phyloP scores from a whole-genome alignment of 2,113 vertebrate genomes.

The Xiphophorus maculatus region DNA sequence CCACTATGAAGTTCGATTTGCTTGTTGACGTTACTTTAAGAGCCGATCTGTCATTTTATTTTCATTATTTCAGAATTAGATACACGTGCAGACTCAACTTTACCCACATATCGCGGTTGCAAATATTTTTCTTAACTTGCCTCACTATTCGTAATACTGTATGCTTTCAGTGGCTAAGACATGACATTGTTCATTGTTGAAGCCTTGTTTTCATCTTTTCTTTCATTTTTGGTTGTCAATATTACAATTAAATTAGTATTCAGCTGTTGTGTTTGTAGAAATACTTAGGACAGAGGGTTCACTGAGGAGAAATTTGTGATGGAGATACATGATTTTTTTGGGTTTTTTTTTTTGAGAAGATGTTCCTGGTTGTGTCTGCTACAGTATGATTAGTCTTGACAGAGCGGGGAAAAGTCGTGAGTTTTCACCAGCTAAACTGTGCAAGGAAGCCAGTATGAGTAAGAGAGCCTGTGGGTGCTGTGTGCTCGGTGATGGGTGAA shows the following conservation, averaged over 20 bases:
- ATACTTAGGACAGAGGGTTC: background rate
- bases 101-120: background rate
- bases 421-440: slow-evolving; percentile 38
- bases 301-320: background rate
- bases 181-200: background rate
- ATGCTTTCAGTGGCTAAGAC: background rate
- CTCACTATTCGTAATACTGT: background rate
- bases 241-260: background rate
- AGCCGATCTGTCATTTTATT: no score
- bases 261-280: background rate
- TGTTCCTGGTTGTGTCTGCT: background rate
- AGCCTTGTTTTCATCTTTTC: background rate
- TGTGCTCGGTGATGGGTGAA: slow-evolving; percentile 58
- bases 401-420: slow-evolving; percentile 5
- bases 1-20: background rate
- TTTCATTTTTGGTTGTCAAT: background rate
- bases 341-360: background rate
- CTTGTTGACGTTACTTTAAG: no score
- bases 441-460: slow-evolving; percentile 39
- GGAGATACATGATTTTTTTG: background rate
- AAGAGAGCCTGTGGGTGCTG: slow-evolving; percentile 49
- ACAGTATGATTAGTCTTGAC: slow-evolving; percentile 16
- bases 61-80: no score
- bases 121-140: background rate
- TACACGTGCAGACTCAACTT: no score